These are phyloP conservation scores for Enteromius trimaculatus DNA, from an alignment of 2,797 vertebrate species.

Conservation along the genomic window DNA sequence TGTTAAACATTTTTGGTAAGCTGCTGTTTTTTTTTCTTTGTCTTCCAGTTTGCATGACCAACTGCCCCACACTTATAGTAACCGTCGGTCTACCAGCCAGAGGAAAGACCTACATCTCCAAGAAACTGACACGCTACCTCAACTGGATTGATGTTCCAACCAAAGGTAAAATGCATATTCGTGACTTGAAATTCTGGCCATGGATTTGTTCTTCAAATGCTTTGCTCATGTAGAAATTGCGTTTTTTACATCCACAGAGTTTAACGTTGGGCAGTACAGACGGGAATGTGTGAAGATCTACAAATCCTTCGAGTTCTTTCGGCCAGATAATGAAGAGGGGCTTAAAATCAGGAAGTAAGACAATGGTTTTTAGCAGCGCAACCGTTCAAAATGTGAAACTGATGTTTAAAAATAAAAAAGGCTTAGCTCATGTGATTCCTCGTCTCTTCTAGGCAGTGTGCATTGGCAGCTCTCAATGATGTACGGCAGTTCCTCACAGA, in stretches of 20 bases:
- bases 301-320: slow-evolving; percentile 97
- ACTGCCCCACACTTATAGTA: slow-evolving; percentile 96
- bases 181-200: neutral
- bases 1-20: neutral
- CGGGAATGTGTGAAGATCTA: slow-evolving; percentile 94
- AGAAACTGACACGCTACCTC: slow-evolving; percentile 97
- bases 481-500: slow-evolving; percentile 90
- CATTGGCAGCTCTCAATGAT: slow-evolving; percentile 89
- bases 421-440: neutral
- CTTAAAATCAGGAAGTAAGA: slow-evolving; percentile 93
- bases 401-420: too few relatives aligned
- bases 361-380: neutral
- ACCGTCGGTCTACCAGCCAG: slow-evolving; percentile 96
- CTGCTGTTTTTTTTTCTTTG: slow-evolving; percentile 13
- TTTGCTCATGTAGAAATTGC: neutral
- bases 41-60: slow-evolving; percentile 94
- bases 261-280: slow-evolving; percentile 97
- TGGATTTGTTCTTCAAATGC: neutral
- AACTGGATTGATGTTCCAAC: slow-evolving; percentile 99
- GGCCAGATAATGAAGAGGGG: slow-evolving; percentile 96
- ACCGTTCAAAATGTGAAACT: neutral
- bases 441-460: slow-evolving; percentile 84
- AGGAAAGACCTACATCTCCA: slow-evolving; percentile 98
- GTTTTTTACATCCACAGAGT: slow-evolving; percentile 79
- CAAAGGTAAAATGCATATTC: slow-evolving; percentile 78